Evolutionary conservation across 2,888 invertebrate genomes (phyloP).

Genomic region (Ormyrus rosae): DNA sequence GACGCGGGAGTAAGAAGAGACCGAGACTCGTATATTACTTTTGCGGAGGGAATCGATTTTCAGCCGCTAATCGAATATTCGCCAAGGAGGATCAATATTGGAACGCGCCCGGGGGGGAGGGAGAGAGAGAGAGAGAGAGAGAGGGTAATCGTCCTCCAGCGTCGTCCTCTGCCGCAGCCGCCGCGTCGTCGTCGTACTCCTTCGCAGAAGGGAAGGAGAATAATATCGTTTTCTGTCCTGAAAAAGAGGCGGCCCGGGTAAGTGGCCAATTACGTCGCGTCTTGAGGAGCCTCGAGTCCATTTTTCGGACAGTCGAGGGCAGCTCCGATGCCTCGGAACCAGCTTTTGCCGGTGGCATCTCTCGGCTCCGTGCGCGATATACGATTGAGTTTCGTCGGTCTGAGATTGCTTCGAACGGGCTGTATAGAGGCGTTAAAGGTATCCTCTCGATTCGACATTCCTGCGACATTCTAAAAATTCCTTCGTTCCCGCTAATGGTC

Average conservation of each 20-base stretch:
- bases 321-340: not conserved
- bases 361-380: not conserved
- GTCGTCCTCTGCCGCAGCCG: not conserved
- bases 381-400: not conserved
- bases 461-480: too few relatives aligned
- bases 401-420: too few relatives aligned
- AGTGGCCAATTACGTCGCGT: constrained; percentile 54
- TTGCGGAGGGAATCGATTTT: constrained; percentile 54
- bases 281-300: not conserved
- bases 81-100: constrained; percentile 41
- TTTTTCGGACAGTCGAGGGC: not conserved
- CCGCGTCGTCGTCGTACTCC: constrained; percentile 37
- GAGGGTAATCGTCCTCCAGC: not conserved
- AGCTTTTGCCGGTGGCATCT: not conserved
- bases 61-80: constrained; percentile 53
- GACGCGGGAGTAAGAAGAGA: constrained; percentile 37
- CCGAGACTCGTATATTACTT: constrained; percentile 52
- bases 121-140: not conserved
- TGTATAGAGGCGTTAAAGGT: too few relatives aligned
- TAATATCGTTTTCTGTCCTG: constrained; percentile 52
- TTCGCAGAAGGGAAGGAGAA: constrained; percentile 46
- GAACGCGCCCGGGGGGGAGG: not conserved
- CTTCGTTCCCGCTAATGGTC: not conserved
- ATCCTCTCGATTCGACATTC: too few relatives aligned
- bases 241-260: constrained; percentile 24